A percentile compares a stretch with the other conserved stretches of the same genome.
These are phyloP conservation scores for Drosophila kanapiae DNA, from an alignment of 1,140 invertebrate genomes.

Conservation along the genomic window DNA sequence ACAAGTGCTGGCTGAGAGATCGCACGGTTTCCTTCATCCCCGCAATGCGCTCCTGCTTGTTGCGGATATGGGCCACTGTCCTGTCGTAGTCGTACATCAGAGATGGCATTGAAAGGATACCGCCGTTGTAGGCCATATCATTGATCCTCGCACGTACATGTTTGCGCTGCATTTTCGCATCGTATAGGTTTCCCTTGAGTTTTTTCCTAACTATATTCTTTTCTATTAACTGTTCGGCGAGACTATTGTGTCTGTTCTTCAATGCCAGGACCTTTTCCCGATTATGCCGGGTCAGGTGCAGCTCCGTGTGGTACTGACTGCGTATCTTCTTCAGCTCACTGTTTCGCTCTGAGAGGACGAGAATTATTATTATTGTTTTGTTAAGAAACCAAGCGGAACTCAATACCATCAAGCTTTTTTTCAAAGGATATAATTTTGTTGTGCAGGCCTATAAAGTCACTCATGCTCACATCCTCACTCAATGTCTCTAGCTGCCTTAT, in stretches of 20 bases:
- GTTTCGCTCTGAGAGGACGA: constrained; percentile 2
- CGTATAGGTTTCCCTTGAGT: background rate
- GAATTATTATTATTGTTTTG: background rate
- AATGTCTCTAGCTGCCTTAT: background rate
- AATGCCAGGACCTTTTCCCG: constrained; percentile 4
- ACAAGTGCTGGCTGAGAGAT: background rate
- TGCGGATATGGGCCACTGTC: background rate
- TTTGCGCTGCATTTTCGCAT: background rate
- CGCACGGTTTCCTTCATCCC: constrained; percentile 1
- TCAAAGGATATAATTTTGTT: background rate
- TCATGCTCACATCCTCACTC: constrained; percentile 12
- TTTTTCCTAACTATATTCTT: background rate
- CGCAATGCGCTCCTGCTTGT: background rate
- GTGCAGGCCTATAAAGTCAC: constrained; percentile 16
- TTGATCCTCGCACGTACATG: background rate
- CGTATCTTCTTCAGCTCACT: constrained; percentile 1
- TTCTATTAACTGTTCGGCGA: background rate
- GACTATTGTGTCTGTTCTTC: background rate
- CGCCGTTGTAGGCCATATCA: constrained; percentile 9
- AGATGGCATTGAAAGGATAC: constrained; percentile 20
- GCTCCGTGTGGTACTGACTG: constrained; percentile 7
- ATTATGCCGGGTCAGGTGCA: constrained; percentile 1
- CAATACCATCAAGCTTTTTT: constrained; percentile 42
- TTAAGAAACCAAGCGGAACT: no score
- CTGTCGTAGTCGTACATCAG: constrained; percentile 31